Evolutionary conservation across 2,113 vertebrate species (phyloP), one percentile per base, ranked within the genome.

Genomic region (Dissostichus mawsoni): DNA sequence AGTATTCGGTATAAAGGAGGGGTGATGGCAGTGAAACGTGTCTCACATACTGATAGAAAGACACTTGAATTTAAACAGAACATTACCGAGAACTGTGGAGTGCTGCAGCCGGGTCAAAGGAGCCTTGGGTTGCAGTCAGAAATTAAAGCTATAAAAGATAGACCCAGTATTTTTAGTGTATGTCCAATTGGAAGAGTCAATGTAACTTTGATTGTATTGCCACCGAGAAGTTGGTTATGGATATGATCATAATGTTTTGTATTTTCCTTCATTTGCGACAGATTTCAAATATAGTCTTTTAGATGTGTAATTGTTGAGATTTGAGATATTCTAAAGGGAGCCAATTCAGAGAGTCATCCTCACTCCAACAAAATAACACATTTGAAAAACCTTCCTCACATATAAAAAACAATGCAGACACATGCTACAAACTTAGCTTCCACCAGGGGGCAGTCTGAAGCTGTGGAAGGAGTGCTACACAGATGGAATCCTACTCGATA

Each of bases 391-490:
- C 10, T 52, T 51, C 13, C 14, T 5, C 29, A 9, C 3, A 56
- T 7, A 3, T 55, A 53, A 51, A 7, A 1, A 51, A 4, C 8
- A 36, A 8, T 11, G 5, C 0, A 64, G 17, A n/a, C 2, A 20
- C 23, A 41, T 79, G 84, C 45, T 14, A 56, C 63, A 3, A 57
- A 10, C 9, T 44, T 33, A 29, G 0, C 0, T 0, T 78, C 90
- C 93, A 91, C 90, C 62, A 91, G 93, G 80, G 87, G 90, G 74
- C 90, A 89, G 75, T 87, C 29, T 91, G 69, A 23, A 67, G 59
- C 87, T 68, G 23, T 56, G 41, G 1, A 64, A 74, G 11, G 8
- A 17, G 3, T 4, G 10, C 2, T 3, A 25, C 11, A 52, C 29
- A 69, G n/a, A 20, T 63, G 53, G 18, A 53, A 18, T 74, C 29